phyloP scores from a whole-genome alignment of 2,797 vertebrate species.

The Myotis planiceps region DNA sequence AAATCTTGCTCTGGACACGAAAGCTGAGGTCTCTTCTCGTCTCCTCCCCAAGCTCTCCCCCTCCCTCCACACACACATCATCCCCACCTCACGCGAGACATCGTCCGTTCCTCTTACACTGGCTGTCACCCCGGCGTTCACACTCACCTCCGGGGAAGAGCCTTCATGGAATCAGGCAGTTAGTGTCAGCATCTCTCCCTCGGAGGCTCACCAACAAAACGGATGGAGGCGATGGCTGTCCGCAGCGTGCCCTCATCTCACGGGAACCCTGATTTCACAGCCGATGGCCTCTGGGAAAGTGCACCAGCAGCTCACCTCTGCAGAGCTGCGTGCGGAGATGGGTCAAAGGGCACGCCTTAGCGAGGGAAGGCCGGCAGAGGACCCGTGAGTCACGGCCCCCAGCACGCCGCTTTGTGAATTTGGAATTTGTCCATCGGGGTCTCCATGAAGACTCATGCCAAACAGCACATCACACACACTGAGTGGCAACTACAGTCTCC shows the following conservation, averaged over 20 bases:
- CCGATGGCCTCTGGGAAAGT: background rate
- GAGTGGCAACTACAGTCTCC: fast-evolving
- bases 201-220: background rate
- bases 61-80: background rate
- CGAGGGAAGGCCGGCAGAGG: background rate
- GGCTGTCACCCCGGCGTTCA: background rate
- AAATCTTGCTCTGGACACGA: background rate
- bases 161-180: fast-evolving
- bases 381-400: background rate
- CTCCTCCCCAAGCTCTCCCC: background rate
- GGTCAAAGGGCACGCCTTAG: background rate
- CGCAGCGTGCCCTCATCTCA: fast-evolving
- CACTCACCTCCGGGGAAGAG: background rate
- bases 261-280: too few species aligned
- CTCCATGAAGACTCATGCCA: background rate
- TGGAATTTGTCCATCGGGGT: fast-evolving
- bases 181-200: fast-evolving
- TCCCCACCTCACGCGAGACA: fast-evolving
- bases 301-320: fast-evolving
- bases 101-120: fast-evolving
- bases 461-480: fast-evolving
- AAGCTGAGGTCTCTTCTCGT: background rate
- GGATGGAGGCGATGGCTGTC: fast-evolving
- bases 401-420: fast-evolving
- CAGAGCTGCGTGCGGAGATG: background rate